Percentiles rank a stretch among this genome's conserved stretches.
These are phyloP conservation scores for Muntiacus muntjak DNA, from an alignment of 2,113 vertebrate species.

Conservation along the genomic window DNA sequence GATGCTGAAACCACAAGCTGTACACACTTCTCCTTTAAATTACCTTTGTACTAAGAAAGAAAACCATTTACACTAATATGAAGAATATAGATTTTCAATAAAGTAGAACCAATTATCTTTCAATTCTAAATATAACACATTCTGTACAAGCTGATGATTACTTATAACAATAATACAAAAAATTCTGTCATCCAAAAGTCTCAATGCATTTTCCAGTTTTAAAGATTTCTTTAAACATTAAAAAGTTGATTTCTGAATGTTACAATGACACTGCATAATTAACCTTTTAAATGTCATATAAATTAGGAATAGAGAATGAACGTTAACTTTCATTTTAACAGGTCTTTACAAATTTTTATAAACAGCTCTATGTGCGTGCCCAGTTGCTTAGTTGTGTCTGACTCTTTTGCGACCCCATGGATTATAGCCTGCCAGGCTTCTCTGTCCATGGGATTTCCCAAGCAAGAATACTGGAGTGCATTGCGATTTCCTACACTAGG, in stretches of 20 bases:
- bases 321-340: not conserved
- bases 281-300: not conserved
- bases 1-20: not conserved
- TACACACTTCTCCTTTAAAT: slow-evolving; percentile 9
- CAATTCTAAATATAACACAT: slow-evolving; percentile 45
- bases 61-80: slow-evolving; percentile 35
- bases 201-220: not conserved
- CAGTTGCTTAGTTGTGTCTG: not conserved
- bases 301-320: slow-evolving; percentile 4
- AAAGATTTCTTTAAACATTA: not conserved
- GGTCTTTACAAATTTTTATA: not conserved
- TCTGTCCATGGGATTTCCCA: not conserved
- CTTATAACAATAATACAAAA: slow-evolving; percentile 22
- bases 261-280: not conserved
- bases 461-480: not conserved
- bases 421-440: not conserved
- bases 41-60: slow-evolving; percentile 27
- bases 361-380: not conserved
- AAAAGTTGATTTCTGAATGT: not conserved
- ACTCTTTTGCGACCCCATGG: not conserved
- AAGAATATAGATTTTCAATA: slow-evolving; percentile 56
- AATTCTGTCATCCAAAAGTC: not conserved
- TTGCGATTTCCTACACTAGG: not conserved
- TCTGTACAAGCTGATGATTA: not conserved
- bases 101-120: slow-evolving; percentile 32